Base-by-base conservation (phyloP, 2,797 vertebrate species). In the Eospalax fontanierii region DNA sequence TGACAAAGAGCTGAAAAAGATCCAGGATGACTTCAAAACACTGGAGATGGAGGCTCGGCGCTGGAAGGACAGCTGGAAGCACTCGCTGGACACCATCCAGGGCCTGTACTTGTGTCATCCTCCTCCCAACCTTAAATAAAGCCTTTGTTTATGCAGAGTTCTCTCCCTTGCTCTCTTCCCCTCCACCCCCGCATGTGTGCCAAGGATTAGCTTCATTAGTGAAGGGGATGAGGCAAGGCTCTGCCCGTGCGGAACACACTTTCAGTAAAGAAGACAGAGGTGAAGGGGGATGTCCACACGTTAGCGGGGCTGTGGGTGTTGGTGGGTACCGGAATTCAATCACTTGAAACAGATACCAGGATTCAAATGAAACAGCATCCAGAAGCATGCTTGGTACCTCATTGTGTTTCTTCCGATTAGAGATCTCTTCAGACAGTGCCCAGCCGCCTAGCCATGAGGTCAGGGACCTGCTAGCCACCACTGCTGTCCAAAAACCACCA, bases 341-440 rank as follows among this genome's bases (percentile, higher is more conserved):
- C 78, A 63, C 76, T 91, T 85, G 63, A 66, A 91, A 84, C 8
- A 50, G 46, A 66, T 38, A 40, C 35, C 24, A 24, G 59, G 33
- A 59, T 14, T 85, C n/a, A 66, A 90, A 94, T 80, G 66, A 89
- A 46, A n/a, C 50, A 68, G 83, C 40, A 71, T 76, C n/a, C 74
- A 70, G 33, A 82, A 19, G 54, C 70, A 66, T n/a, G 14, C n/a
- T 73, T n/a, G 61, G 46, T 4, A 38, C 46, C 81, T 96, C 46
- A 54, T 46, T 73, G 65, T 15, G 35, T 9, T 70, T 54, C 46
- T 26, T 80, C 99, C 99, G 99, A 99, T 84, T 99, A 99, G 99
- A 99, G 98, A 98, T 99, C 99, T 99, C 95, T 4, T 22, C 50
- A 30, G 21, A 85, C n/a, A 90, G 65, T 24, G 24, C 10, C 35